phyloP scores from a whole-genome alignment of 2,113 vertebrate genomes.

The Gallinago jamesoni region DNA sequence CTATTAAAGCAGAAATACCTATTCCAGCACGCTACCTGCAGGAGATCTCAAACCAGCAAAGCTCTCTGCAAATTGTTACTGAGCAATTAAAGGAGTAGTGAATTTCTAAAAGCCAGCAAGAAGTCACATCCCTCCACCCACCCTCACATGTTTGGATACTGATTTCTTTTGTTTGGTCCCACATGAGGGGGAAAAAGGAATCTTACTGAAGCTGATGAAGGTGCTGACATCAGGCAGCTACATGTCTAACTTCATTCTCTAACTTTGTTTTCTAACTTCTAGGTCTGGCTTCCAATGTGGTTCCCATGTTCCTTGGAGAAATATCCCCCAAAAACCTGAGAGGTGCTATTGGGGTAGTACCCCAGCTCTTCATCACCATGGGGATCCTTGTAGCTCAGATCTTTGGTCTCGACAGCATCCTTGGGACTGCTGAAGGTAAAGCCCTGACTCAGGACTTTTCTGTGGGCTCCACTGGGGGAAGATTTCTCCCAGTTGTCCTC shows the following conservation, averaged over 20 bases:
- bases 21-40: neutral
- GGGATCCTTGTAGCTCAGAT: constrained; percentile 92
- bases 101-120: neutral
- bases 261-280: neutral
- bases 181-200: neutral
- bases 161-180: neutral
- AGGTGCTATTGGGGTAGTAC: constrained; percentile 86
- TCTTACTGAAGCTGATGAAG: neutral
- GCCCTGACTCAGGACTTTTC: accelerated
- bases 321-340: constrained; percentile 89
- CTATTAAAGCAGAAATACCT: neutral
- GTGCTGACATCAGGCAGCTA: neutral
- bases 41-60: neutral
- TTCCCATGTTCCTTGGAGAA: constrained; percentile 97
- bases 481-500: neutral
- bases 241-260: neutral
- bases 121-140: neutral
- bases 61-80: neutral
- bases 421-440: constrained; percentile 83
- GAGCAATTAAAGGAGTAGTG: neutral
- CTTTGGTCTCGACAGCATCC: constrained; percentile 80
- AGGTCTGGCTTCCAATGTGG: constrained; percentile 94
- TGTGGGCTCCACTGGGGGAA: neutral
- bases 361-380: constrained; percentile 90
- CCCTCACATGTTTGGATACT: neutral